A percentile compares a stretch with the other conserved stretches of the same genome.
These are phyloP conservation scores for Drosophila kurseongensis DNA, from an alignment of 1,140 invertebrate species.

Conservation along the genomic window DNA sequence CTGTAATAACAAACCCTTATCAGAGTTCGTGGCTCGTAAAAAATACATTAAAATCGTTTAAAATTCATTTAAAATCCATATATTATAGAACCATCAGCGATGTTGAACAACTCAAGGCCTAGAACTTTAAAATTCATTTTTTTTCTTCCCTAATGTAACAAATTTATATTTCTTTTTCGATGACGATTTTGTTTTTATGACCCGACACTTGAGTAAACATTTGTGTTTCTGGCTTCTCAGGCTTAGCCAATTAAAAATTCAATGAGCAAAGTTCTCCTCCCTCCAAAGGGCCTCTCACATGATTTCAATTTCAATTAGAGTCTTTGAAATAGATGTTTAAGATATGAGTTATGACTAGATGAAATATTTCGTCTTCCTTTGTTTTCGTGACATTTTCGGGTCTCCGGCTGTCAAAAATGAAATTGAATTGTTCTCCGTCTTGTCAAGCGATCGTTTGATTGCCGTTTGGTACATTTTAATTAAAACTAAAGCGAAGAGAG, in stretches of 20 bases:
- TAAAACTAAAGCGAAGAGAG: constrained; percentile 26
- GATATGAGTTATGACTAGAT: constrained; percentile 48
- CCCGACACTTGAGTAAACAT: constrained; percentile 39
- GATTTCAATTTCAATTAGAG: constrained; percentile 52
- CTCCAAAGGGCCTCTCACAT: constrained; percentile 29
- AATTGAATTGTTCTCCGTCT: constrained; percentile 44
- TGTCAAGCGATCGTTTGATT: constrained; percentile 44
- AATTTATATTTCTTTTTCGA: constrained; percentile 42
- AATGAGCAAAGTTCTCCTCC: constrained; percentile 7
- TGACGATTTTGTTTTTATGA: constrained; percentile 46
- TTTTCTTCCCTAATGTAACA: constrained; percentile 27
- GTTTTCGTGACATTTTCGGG: constrained; percentile 36
- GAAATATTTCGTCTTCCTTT: constrained; percentile 11
- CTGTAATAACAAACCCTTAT: constrained; percentile 66
- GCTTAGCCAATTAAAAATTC: constrained; percentile 49
- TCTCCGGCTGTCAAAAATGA: constrained; percentile 37
- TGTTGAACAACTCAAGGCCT: constrained; percentile 49
- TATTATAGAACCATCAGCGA: constrained; percentile 46
- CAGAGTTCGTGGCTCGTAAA: constrained; percentile 54
- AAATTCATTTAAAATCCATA: constrained; percentile 74
- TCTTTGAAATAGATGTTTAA: constrained; percentile 34
- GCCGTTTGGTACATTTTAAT: constrained; percentile 43
- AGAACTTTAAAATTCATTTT: constrained; percentile 10
- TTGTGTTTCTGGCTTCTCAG: constrained; percentile 21
- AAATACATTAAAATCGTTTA: constrained; percentile 70